Evolutionary conservation across 1,140 invertebrate species (phyloP), one percentile per base, ranked within the genome.

Genomic region (Piezodorus guildinii): DNA sequence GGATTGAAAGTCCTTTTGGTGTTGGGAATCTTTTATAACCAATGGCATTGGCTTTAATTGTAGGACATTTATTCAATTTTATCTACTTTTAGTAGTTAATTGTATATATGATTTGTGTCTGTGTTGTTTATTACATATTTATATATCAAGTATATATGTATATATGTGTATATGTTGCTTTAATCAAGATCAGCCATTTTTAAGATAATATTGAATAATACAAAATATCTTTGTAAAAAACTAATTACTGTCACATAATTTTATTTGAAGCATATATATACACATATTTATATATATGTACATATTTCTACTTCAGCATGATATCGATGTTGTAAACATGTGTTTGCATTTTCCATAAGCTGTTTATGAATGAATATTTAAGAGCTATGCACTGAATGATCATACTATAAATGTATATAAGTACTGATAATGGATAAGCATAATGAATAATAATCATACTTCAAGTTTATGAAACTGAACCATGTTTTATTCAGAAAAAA

Each of bases 251-350:
- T 30, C 3, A 4, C 8, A 30, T 30, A 30, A 30, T 30, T 30
- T 30, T 4, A 30, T 3, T 39, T 10, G 6, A 39, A 39, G 34
- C 12, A 39, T 39, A 39, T 39, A 39, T 39, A 39, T 39, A 10
- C 12, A 39, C 12, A 39, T 39, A 39, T 39, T 10, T 39, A 39
- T 39, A 39, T 58, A 27, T 23, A 58, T 58, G 15, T 58, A 58
- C 54, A n/a, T 58, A 58, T 58, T 49, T 17, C 10, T 49, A 49
- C 21, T 49, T 49, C 9, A 49, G 46, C 46, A 49, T 52, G 30
- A 54, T 27, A 63, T 63, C 52, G 51, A 63, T 63, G 62, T 63
- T 63, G 62, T 63, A 63, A 63, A 63, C 52, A 56, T 63, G 62
- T 58, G 25, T 63, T 43, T 63, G 62, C 62, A 63, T 63, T 63